Conservation (phyloP, 1,140 invertebrate species). For the Lordiphosa clarofinis region DNA sequence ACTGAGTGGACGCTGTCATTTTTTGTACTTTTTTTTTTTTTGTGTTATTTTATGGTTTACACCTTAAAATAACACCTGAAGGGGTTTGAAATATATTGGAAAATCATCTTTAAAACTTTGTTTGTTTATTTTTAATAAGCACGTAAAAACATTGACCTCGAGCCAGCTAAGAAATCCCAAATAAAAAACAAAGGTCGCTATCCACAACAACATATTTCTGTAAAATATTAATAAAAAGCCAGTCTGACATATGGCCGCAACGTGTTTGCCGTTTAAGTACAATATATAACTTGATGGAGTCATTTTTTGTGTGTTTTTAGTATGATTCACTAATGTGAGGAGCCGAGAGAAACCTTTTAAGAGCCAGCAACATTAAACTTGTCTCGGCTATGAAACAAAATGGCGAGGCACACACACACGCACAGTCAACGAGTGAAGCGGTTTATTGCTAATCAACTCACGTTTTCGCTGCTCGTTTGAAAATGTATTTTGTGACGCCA, state of each 20-base stretch:
- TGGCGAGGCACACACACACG: constrained; percentile 26
- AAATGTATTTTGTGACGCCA: constrained; percentile 76
- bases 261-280: constrained; percentile 32
- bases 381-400: constrained; percentile 55
- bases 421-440: constrained; percentile 21
- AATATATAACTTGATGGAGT: constrained; percentile 46
- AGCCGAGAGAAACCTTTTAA: constrained; percentile 51
- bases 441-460: constrained; percentile 74
- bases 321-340: constrained; percentile 50
- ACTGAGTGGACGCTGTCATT: too few species aligned
- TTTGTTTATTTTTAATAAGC: too few species aligned
- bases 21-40: too few species aligned
- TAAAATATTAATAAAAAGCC: constrained; percentile 51
- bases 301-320: constrained; percentile 34
- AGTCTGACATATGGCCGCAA: constrained; percentile 55
- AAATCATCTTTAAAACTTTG: too few species aligned
- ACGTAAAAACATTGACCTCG: too few species aligned
- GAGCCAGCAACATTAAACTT: constrained; percentile 54
- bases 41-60: too few species aligned
- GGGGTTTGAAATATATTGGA: too few species aligned
- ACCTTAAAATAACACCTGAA: too few species aligned
- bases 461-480: constrained; percentile 75
- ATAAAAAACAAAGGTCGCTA: too few species aligned
- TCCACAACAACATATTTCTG: too few species aligned
- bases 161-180: too few species aligned